phyloP scores from a whole-genome alignment of 2,888 invertebrate genomes.

The Caprella mutica region DNA sequence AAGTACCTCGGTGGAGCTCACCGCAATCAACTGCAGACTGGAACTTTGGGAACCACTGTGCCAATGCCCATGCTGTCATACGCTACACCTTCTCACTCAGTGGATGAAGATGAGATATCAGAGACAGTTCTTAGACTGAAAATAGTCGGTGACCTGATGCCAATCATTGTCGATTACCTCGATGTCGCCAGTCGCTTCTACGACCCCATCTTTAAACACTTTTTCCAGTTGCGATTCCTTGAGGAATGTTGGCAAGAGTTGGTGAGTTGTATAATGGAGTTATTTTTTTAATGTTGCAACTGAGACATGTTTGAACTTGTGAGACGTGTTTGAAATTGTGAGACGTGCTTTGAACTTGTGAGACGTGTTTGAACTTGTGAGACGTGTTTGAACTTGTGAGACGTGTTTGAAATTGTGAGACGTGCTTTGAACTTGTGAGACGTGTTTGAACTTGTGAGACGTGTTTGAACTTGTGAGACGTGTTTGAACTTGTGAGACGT shows the following conservation, averaged over 20 bases:
- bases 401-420: too few species aligned
- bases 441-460: too few species aligned
- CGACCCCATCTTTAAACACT: slow-evolving; percentile 2
- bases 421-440: too few species aligned
- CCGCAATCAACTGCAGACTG: neutral
- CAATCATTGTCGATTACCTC: slow-evolving; percentile 6
- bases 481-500: too few species aligned
- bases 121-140: neutral
- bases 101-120: slow-evolving; percentile 4
- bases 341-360: too few species aligned
- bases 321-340: too few species aligned
- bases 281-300: too few species aligned
- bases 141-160: slow-evolving; percentile 5
- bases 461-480: too few species aligned
- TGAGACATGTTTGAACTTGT: too few species aligned
- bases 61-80: slow-evolving; percentile 7
- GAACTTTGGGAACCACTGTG: neutral
- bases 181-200: slow-evolving; percentile 9
- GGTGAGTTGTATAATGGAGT: too few species aligned
- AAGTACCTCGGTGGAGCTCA: neutral
- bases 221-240: neutral
- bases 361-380: too few species aligned
- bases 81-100: slow-evolving; percentile 5
- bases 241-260: neutral
- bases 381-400: too few species aligned